These are phyloP conservation scores for Vicugna pacos DNA, from an alignment of 2,113 vertebrate genomes.

Conservation along the genomic window DNA sequence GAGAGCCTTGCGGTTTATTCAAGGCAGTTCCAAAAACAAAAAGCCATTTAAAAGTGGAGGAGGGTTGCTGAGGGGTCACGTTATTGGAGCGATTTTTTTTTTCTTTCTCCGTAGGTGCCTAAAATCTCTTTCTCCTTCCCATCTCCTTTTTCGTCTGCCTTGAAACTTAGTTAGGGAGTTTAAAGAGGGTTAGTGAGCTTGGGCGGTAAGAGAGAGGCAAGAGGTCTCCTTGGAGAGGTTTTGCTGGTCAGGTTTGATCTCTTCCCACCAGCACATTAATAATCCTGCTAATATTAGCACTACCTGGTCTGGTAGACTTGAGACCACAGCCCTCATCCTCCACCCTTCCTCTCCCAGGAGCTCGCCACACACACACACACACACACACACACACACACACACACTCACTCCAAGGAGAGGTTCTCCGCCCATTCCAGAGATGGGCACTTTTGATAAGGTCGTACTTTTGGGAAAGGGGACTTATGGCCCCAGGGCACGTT, in stretches of 20 bases:
- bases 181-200: constrained; percentile 46
- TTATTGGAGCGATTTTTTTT: background rate
- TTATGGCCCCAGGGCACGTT: constrained; percentile 51
- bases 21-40: constrained; percentile 66
- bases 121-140: background rate
- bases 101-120: background rate
- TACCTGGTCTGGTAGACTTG: constrained; percentile 34
- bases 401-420: background rate
- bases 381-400: background rate
- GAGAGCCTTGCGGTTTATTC: constrained; percentile 27
- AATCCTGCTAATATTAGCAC: constrained; percentile 79
- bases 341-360: constrained; percentile 59
- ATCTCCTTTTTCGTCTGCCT: background rate
- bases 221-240: constrained; percentile 66
- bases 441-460: constrained; percentile 35
- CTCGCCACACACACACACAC: background rate
- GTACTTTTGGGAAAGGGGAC: constrained; percentile 18
- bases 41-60: constrained; percentile 47
- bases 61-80: constrained; percentile 43
- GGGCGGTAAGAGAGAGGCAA: constrained; percentile 13
- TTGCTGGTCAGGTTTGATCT: constrained; percentile 75
- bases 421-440: background rate
- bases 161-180: constrained; percentile 62
- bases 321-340: constrained; percentile 72
- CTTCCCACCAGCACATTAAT: constrained; percentile 70